Conservation (phyloP, 1,140 invertebrate genomes). For the Rhagoletis pomonella region DNA sequence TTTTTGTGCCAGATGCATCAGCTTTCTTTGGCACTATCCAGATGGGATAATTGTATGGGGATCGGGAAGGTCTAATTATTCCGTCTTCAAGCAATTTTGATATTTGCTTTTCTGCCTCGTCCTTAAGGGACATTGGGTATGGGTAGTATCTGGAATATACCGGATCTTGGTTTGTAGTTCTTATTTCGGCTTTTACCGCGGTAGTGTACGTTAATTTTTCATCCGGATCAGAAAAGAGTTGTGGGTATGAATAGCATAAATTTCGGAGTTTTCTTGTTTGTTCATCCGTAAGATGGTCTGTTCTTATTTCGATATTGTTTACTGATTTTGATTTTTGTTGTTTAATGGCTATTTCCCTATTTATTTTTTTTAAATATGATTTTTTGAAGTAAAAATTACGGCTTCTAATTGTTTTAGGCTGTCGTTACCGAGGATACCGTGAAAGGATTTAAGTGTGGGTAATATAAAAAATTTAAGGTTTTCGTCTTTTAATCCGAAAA, state of each 20-base stretch:
- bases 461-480: slow-evolving; percentile 38
- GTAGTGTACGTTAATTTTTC: slow-evolving; percentile 36
- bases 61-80: too few relatives aligned
- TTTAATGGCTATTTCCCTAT: too few relatives aligned
- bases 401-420: slow-evolving; percentile 29
- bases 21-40: too few relatives aligned
- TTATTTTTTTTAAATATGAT: too few relatives aligned
- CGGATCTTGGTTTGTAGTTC: slow-evolving; percentile 7
- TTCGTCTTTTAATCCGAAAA: slow-evolving; percentile 1
- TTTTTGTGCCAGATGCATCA: too few relatives aligned
- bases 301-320: not conserved
- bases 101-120: too few relatives aligned
- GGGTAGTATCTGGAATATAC: slow-evolving; percentile 25
- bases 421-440: slow-evolving; percentile 17
- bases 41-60: too few relatives aligned
- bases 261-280: not conserved
- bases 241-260: too few relatives aligned
- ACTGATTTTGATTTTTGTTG: not conserved
- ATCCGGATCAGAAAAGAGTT: slow-evolving; percentile 5
- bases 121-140: slow-evolving; percentile 43
- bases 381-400: too few relatives aligned
- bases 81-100: too few relatives aligned
- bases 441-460: slow-evolving; percentile 9
- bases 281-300: not conserved
- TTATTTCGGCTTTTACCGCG: slow-evolving; percentile 19